phyloP scores from a whole-genome alignment of 2,888 invertebrate genomes.

The Monoplex corrugatus region DNA sequence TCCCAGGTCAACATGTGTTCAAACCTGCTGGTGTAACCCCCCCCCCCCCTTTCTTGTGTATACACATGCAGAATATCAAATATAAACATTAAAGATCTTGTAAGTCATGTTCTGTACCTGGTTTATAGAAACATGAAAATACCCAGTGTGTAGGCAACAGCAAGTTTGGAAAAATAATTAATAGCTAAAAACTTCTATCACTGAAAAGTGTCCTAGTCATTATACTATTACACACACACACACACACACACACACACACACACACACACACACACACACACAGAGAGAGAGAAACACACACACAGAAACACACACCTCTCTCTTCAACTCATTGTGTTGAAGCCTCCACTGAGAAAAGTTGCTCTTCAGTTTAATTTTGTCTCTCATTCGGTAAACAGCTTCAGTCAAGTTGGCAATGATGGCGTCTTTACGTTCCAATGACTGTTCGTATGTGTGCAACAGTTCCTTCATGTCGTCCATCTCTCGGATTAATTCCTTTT shows the following conservation, averaged over 20 bases:
- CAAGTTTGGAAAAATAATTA: no score
- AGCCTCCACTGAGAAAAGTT: constrained; percentile 79
- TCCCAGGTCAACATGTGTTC: no score
- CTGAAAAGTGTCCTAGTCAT: no score
- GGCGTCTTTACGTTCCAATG: constrained; percentile 79
- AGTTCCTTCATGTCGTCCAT: constrained; percentile 78
- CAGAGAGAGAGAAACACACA: no score
- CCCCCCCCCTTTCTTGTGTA: no score
- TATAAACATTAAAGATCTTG: no score
- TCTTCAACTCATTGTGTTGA: constrained; percentile 73
- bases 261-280: not conserved
- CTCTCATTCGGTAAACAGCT: constrained; percentile 78
- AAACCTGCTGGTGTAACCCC: no score
- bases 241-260: not conserved
- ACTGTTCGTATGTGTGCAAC: constrained; percentile 78
- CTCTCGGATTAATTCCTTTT: constrained; percentile 71
- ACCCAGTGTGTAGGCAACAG: no score
- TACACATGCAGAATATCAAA: no score
- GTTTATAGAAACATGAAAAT: no score
- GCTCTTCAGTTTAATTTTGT: constrained; percentile 75
- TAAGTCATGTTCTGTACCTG: no score
- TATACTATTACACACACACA: not conserved
- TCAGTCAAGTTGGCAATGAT: constrained; percentile 79
- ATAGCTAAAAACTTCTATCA: no score
- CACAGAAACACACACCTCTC: constrained; percentile 70